Conservation (phyloP, 2,113 vertebrate species). For the Pteropus alecto region DNA sequence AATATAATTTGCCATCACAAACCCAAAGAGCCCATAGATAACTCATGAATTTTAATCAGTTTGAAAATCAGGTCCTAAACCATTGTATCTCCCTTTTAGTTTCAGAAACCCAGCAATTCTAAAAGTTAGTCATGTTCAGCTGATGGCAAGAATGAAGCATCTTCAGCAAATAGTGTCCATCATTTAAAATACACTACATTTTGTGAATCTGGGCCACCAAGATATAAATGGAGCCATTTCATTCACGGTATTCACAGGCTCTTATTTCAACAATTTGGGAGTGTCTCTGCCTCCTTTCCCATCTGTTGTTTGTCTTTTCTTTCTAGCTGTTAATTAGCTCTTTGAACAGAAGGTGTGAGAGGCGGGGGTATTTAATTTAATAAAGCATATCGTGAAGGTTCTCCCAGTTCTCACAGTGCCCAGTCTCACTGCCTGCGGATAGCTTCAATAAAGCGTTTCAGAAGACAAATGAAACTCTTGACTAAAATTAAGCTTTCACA, state of each 20-base stretch:
- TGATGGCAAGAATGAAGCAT: background rate
- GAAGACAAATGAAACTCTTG: background rate
- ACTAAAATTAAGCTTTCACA: background rate
- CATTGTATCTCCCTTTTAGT: background rate
- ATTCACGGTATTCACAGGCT: background rate
- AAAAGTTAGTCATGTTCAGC: background rate
- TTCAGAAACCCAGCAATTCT: background rate
- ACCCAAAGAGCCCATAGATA: background rate
- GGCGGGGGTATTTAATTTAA: background rate
- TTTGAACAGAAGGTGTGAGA: background rate
- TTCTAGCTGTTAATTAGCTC: conserved; percentile 48
- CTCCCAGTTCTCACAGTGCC: background rate
- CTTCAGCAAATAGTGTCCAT: background rate
- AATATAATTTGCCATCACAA: background rate
- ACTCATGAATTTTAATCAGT: background rate
- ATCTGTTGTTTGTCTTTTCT: conserved; percentile 40
- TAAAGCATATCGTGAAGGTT: background rate
- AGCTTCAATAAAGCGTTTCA: background rate
- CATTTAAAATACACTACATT: background rate
- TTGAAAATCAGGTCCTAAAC: background rate
- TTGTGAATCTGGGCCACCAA: background rate
- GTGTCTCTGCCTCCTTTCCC: background rate
- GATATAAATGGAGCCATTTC: background rate
- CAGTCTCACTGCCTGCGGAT: background rate
- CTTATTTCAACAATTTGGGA: background rate